These are phyloP conservation scores for Varanus salvator DNA, from an alignment of 2,113 vertebrate genomes.

Conservation along the genomic window DNA sequence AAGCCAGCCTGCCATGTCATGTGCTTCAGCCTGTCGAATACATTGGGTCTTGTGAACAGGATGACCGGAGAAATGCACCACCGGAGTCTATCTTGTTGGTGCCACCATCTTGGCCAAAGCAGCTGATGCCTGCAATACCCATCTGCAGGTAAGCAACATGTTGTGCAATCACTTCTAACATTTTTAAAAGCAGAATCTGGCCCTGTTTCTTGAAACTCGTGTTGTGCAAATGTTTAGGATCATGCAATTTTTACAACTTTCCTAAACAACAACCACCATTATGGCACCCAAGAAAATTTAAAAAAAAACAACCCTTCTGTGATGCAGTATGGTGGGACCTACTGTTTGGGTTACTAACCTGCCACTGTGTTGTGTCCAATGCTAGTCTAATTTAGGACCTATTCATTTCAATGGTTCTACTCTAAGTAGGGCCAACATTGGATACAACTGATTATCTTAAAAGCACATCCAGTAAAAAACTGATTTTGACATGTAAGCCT, in stretches of 20 bases:
- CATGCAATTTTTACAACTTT: not conserved
- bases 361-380: not conserved
- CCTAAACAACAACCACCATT: not conserved
- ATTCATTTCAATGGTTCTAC: too few species aligned
- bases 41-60: conserved; percentile 89
- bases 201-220: not conserved
- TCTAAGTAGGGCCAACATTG: too few species aligned
- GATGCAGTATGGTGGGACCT: not conserved
- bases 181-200: not conserved
- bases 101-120: conserved; percentile 92
- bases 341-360: not conserved
- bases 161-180: not conserved
- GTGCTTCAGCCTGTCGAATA: conserved; percentile 84
- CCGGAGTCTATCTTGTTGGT: conserved; percentile 90
- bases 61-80: conserved; percentile 84
- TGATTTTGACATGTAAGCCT: not conserved
- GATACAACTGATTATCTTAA: not conserved
- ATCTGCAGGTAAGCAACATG: conserved; percentile 87
- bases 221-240: not conserved
- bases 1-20: conserved; percentile 80
- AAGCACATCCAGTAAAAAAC: not conserved
- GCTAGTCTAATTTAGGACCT: too few species aligned
- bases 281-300: too few species aligned
- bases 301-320: not conserved
- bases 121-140: conserved; percentile 87